These are phyloP conservation scores for Conus canariensis DNA, from an alignment of 2,888 invertebrate genomes.

Conservation along the genomic window DNA sequence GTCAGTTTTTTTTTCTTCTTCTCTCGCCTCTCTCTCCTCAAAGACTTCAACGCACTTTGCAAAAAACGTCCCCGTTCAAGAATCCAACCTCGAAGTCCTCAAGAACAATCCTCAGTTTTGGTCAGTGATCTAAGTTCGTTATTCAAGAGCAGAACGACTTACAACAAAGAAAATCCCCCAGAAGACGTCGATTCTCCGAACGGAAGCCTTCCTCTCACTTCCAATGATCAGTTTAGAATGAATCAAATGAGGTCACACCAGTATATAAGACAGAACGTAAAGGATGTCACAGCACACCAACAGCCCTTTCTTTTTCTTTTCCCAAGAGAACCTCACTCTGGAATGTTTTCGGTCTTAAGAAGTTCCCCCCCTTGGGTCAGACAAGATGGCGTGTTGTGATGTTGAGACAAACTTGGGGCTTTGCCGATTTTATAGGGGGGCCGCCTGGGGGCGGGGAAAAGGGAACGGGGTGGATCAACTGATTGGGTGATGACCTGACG, in stretches of 20 bases:
- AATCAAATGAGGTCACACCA: background rate
- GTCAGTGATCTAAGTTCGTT: too few relatives aligned
- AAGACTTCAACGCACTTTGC: too few relatives aligned
- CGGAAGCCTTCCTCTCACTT: background rate
- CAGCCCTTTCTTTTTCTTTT: background rate
- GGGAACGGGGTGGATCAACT: background rate
- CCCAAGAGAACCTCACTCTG: background rate
- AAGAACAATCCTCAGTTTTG: too few relatives aligned
- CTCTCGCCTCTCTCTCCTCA: too few relatives aligned
- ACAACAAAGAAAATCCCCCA: background rate
- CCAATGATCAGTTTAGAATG: background rate
- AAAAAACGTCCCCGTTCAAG: too few relatives aligned
- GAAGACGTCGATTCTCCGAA: too few relatives aligned
- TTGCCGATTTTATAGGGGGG: constrained; percentile 6
- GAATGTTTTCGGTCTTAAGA: background rate
- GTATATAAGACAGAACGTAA: background rate
- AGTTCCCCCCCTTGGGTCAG: background rate
- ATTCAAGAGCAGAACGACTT: background rate
- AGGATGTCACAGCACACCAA: background rate
- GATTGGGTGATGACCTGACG: background rate
- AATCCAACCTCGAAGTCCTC: too few relatives aligned
- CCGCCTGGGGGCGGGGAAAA: constrained; percentile 16
- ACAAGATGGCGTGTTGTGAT: background rate
- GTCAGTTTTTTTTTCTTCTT: background rate
- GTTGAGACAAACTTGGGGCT: constrained; percentile 28